phyloP scores from a whole-genome alignment of 2,113 vertebrate genomes.

The Anguilla rostrata region DNA sequence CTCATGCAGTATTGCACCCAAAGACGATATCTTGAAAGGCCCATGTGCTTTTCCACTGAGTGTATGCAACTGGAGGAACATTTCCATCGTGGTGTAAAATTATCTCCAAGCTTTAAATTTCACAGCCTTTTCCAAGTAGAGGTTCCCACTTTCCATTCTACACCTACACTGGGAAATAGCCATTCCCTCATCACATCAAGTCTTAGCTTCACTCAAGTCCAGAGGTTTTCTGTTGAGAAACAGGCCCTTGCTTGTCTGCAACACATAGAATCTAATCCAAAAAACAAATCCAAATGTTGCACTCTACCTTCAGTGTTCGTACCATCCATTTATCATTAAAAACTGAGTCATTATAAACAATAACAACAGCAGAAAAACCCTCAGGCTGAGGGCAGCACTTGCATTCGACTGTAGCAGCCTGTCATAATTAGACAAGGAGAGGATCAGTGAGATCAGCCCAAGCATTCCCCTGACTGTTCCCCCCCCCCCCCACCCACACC shows the following conservation, averaged over 20 bases:
- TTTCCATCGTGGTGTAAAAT: neutral
- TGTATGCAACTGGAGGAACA: neutral
- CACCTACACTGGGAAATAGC: neutral
- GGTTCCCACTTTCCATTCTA: conserved; percentile 7
- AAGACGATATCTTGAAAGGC: neutral
- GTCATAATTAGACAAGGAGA: neutral
- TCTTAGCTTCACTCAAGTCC: too few species aligned
- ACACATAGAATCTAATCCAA: neutral
- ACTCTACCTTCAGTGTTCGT: neutral
- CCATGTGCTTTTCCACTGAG: neutral
- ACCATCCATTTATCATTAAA: neutral
- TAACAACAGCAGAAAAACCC: neutral
- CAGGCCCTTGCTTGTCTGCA: neutral
- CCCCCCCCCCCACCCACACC: conserved; percentile 31
- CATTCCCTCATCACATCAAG: conserved; percentile 7
- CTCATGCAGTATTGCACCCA: neutral
- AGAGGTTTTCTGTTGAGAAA: neutral
- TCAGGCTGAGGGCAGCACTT: neutral
- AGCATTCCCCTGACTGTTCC: neutral
- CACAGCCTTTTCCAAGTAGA: neutral
- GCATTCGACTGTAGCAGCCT: neutral
- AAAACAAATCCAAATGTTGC: neutral
- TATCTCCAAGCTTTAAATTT: conserved; percentile 10
- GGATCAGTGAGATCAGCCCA: neutral
- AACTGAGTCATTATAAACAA: neutral